phyloP scores from a whole-genome alignment of 2,113 vertebrate species.

The Phyllostomus hastatus region DNA sequence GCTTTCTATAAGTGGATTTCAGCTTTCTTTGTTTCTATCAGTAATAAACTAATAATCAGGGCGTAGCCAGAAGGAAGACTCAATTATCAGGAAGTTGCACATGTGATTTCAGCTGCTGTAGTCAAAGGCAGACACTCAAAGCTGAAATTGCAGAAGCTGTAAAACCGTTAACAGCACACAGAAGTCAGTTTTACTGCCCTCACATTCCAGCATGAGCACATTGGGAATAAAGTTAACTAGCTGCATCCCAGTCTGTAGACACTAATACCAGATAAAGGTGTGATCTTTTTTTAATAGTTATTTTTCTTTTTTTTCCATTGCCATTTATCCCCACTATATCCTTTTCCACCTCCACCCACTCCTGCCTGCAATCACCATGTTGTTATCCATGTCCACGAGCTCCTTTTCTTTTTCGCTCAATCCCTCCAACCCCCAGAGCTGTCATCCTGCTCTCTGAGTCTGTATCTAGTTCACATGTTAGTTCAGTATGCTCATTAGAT shows the following conservation, averaged over 20 bases:
- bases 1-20: not conserved
- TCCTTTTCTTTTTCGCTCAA: too few species aligned
- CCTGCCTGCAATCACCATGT: too few species aligned
- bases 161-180: constrained; percentile 48
- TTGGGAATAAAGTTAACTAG: not conserved
- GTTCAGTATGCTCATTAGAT: too few species aligned
- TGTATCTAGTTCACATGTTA: too few species aligned
- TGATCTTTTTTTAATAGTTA: not conserved
- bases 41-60: constrained; percentile 7
- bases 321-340: too few species aligned
- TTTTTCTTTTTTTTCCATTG: too few species aligned
- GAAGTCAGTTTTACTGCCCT: constrained; percentile 51
- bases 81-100: constrained; percentile 43
- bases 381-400: too few species aligned
- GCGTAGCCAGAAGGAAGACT: not conserved
- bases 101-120: constrained; percentile 41
- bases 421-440: too few species aligned
- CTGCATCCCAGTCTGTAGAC: not conserved
- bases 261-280: not conserved
- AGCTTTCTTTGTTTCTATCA: not conserved
- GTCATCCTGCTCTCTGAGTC: too few species aligned
- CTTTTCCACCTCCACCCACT: too few species aligned
- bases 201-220: not conserved
- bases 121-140: constrained; percentile 49
- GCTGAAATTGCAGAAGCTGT: constrained; percentile 52